A percentile compares a stretch with the other conserved stretches of the same genome.
Conservation (phyloP, 2,888 invertebrate genomes). For the Criorhina ranunculi region DNA sequence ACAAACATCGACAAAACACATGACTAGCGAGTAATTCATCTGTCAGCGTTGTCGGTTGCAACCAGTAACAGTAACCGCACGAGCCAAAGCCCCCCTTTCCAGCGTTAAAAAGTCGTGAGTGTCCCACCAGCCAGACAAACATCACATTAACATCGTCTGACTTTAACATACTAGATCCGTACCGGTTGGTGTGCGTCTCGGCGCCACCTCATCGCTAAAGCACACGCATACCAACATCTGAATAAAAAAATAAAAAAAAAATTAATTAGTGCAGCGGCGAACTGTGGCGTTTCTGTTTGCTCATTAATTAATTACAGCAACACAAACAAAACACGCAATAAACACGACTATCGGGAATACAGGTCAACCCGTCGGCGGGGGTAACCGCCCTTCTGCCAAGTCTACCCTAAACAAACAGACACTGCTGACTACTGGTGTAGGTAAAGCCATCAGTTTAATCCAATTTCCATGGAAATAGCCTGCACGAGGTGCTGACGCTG, state of each 20-base stretch:
- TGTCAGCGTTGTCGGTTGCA: not conserved
- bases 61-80: not conserved
- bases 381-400: not conserved
- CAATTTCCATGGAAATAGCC: conserved; percentile 9
- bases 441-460: conserved; percentile 42
- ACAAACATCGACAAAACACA: not conserved
- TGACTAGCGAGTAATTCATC: not conserved
- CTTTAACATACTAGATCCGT: not conserved
- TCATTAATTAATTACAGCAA: conserved; percentile 38
- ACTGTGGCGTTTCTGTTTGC: conserved; percentile 6
- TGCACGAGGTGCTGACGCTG: not conserved
- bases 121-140: conserved; percentile 39
- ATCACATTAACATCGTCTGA: conserved; percentile 21
- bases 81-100: not conserved
- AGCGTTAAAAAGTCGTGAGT: conserved; percentile 2
- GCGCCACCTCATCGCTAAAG: not conserved
- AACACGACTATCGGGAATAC: conserved; percentile 21
- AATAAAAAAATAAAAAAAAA: conserved; percentile 22
- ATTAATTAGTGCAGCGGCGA: conserved; percentile 41
- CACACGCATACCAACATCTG: not conserved
- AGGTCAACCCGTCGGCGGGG: conserved; percentile 26
- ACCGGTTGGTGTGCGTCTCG: not conserved
- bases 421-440: too few relatives aligned
- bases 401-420: not conserved
- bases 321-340: conserved; percentile 23